phyloP scores from a whole-genome alignment of 2,888 invertebrate genomes.

The Brachylomia viminalis region DNA sequence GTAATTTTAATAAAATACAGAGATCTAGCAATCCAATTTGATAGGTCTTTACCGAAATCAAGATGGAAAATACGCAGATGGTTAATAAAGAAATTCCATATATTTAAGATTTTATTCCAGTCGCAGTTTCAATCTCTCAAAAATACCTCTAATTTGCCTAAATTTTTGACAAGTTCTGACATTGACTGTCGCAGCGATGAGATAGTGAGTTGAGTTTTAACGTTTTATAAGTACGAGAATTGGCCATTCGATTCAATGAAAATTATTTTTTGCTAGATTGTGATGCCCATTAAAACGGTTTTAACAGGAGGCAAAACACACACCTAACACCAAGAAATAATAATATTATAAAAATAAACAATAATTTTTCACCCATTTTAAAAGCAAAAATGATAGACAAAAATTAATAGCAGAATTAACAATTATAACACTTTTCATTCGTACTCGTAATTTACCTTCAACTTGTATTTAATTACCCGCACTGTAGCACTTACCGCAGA shows the following conservation, averaged over 20 bases:
- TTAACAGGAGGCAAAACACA: background rate
- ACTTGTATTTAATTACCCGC: constrained; percentile 47
- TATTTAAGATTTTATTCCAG: background rate
- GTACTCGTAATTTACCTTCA: constrained; percentile 36
- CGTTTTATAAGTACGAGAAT: background rate
- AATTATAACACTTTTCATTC: constrained; percentile 21
- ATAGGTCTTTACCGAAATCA: background rate
- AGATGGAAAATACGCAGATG: background rate
- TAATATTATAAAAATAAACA: background rate
- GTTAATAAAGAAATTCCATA: background rate
- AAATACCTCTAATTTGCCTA: background rate
- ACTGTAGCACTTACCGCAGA: constrained; percentile 39
- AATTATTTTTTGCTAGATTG: background rate
- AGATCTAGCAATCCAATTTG: background rate
- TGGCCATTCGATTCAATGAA: background rate
- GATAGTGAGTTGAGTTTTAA: background rate
- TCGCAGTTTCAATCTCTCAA: background rate
- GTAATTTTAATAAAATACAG: background rate
- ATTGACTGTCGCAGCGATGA: background rate
- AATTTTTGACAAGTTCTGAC: background rate
- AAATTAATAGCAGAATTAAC: background rate
- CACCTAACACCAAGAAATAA: background rate
- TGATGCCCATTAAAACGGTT: background rate
- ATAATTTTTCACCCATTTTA: background rate
- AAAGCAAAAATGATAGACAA: background rate